Evolutionary conservation across 2,888 invertebrate genomes (phyloP).

Genomic region (Polia nebulosa): DNA sequence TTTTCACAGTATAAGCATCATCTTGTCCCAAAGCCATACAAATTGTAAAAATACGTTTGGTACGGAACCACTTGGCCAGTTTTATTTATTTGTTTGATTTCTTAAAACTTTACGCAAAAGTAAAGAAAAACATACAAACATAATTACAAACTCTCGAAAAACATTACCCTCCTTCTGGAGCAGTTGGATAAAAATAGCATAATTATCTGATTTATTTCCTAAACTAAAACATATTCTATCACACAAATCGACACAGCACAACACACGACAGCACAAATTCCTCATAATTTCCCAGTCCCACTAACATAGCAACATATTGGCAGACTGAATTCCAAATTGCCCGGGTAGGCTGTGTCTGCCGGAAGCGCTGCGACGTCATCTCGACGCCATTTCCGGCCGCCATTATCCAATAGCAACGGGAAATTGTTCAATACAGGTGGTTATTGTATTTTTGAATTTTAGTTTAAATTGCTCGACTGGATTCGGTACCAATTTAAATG

Average conservation of each 20-base stretch:
- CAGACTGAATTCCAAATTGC: slow-evolving; percentile 46
- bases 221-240: background rate
- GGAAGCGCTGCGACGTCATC: slow-evolving; percentile 80
- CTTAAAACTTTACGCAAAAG: too few relatives aligned
- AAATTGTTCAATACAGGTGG: slow-evolving; percentile 72
- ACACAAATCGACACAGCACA: too few relatives aligned
- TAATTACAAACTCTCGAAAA: too few relatives aligned
- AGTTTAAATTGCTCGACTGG: slow-evolving; percentile 12
- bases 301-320: slow-evolving; percentile 29
- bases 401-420: slow-evolving; percentile 81
- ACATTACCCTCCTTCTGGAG: too few relatives aligned
- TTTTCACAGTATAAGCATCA: too few relatives aligned
- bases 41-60: too few relatives aligned
- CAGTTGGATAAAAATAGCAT: too few relatives aligned
- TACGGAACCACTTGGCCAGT: too few relatives aligned
- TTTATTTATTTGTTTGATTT: too few relatives aligned
- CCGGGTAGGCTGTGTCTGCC: slow-evolving; percentile 50
- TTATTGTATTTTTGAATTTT: slow-evolving; percentile 42
- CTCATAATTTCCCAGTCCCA: slow-evolving; percentile 13
- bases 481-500: background rate
- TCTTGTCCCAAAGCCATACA: too few relatives aligned
- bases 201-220: too few relatives aligned
- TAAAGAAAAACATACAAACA: too few relatives aligned
- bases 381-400: slow-evolving; percentile 81
- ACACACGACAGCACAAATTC: background rate